phyloP scores from a whole-genome alignment of 2,888 invertebrate species.

The Zygaena filipendulae region DNA sequence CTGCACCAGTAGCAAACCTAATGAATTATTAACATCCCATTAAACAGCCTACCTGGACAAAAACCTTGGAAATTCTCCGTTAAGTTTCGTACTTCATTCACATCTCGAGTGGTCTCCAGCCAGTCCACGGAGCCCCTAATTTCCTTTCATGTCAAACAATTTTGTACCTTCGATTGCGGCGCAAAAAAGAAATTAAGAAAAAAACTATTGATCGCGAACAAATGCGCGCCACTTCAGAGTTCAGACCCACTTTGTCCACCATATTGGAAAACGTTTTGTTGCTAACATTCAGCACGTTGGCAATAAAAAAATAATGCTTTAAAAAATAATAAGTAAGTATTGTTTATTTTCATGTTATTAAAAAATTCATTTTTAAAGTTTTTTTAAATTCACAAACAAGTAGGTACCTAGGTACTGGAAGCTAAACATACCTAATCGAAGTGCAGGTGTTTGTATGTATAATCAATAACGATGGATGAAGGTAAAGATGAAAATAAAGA shows the following conservation, averaged over 20 bases:
- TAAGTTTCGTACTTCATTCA: constrained; percentile 52
- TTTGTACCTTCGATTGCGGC: constrained; percentile 51
- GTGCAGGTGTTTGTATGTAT: too few species aligned
- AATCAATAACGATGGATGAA: too few species aligned
- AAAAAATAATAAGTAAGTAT: too few species aligned
- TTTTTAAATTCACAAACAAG: too few species aligned
- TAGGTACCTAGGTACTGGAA: too few species aligned
- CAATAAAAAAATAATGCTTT: too few species aligned
- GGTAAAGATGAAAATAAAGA: too few species aligned
- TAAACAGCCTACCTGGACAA: constrained; percentile 49
- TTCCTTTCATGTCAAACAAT: constrained; percentile 56
- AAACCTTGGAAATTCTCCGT: constrained; percentile 50
- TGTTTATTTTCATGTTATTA: too few species aligned
- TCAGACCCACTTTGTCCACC: constrained; percentile 55
- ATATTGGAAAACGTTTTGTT: constrained; percentile 59
- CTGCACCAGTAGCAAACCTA: too few species aligned
- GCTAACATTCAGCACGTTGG: too few species aligned
- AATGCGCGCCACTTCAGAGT: constrained; percentile 57
- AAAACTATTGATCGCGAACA: constrained; percentile 62
- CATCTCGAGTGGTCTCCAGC: constrained; percentile 48
- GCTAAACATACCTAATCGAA: too few species aligned
- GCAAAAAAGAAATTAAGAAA: constrained; percentile 39
- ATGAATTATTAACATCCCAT: constrained; percentile 50
- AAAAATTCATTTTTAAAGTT: too few species aligned
- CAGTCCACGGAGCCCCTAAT: constrained; percentile 40